A percentile compares a stretch with the other conserved stretches of the same genome.
Evolutionary conservation across 2,888 invertebrate genomes (phyloP).

Genomic region (Ormyrus labotus): DNA sequence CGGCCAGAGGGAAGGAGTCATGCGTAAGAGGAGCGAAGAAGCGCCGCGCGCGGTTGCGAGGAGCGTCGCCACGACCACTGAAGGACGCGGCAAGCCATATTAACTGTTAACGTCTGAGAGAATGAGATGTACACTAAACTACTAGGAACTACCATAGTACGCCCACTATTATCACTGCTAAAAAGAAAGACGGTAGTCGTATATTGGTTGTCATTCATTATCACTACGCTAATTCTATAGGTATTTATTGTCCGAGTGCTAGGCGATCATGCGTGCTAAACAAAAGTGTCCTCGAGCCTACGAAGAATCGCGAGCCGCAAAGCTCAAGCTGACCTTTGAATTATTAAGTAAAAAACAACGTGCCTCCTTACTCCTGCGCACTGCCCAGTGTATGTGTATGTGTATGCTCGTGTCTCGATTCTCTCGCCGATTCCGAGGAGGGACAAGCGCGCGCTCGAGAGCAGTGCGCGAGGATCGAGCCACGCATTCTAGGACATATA

Average conservation of each 20-base stretch:
- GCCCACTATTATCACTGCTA: conserved; percentile 72
- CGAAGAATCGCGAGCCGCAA: background rate
- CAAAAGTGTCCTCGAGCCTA: conserved; percentile 63
- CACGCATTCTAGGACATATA: conserved; percentile 7
- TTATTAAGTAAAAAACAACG: conserved; percentile 27
- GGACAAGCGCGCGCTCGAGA: background rate
- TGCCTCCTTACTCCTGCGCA: conserved; percentile 33
- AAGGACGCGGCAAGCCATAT: conserved; percentile 68
- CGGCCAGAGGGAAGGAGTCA: conserved; percentile 7
- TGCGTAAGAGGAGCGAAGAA: background rate
- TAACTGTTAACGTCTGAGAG: conserved; percentile 67
- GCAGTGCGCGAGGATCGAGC: conserved; percentile 23
- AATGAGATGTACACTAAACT: conserved; percentile 66
- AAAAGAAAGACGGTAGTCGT: conserved; percentile 46
- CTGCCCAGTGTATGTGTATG: background rate
- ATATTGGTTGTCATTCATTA: conserved; percentile 69
- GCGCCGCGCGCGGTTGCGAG: background rate
- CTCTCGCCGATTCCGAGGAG: background rate
- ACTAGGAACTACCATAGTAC: conserved; percentile 72
- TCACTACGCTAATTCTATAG: conserved; percentile 67
- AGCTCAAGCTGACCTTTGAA: background rate
- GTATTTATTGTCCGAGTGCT: conserved; percentile 66
- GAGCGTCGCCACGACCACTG: background rate
- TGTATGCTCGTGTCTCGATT: background rate
- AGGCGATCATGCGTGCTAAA: conserved; percentile 61